Evolutionary conservation across 30 jellyfish, hydroid and myxozoan genomes (phyloP).

Genomic region (Sanderia malayensis): DNA sequence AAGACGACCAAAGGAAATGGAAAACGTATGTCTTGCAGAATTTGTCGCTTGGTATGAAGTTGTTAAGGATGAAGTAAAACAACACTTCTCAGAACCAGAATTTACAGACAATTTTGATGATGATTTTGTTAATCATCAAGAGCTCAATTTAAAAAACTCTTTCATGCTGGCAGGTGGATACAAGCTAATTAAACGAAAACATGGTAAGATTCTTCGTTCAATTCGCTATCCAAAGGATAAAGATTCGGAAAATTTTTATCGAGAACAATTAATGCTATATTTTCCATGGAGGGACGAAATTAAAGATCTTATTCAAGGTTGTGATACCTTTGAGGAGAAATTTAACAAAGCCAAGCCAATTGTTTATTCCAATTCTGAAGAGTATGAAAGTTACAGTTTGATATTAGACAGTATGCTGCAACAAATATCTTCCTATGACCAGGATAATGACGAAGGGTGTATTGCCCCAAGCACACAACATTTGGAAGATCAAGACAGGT

Average conservation of each 20-base stretch:
- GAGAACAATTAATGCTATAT: conserved; percentile 30
- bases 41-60: conserved; percentile 26
- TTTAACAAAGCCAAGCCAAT: too few species aligned
- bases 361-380: too few species aligned
- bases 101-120: conserved; percentile 12
- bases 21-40: conserved; percentile 22
- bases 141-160: neutral
- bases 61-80: neutral
- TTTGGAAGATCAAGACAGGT: too few species aligned
- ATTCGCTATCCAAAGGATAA: neutral
- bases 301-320: too few species aligned
- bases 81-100: neutral
- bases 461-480: too few species aligned
- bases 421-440: too few species aligned
- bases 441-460: too few species aligned
- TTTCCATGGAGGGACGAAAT: conserved; percentile 31
- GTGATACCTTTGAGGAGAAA: too few species aligned
- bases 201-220: conserved; percentile 7
- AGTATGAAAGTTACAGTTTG: too few species aligned
- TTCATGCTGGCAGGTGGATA: conserved; percentile 4
- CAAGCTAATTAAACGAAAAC: neutral
- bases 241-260: conserved; percentile 14
- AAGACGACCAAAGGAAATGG: conserved; percentile 30
- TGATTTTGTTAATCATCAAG: conserved; percentile 12
- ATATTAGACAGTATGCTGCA: too few species aligned